Percentiles rank a stretch among this genome's conserved stretches.
phyloP scores from a whole-genome alignment of 2,888 invertebrate genomes.

The Caenorhabditis sp. region DNA sequence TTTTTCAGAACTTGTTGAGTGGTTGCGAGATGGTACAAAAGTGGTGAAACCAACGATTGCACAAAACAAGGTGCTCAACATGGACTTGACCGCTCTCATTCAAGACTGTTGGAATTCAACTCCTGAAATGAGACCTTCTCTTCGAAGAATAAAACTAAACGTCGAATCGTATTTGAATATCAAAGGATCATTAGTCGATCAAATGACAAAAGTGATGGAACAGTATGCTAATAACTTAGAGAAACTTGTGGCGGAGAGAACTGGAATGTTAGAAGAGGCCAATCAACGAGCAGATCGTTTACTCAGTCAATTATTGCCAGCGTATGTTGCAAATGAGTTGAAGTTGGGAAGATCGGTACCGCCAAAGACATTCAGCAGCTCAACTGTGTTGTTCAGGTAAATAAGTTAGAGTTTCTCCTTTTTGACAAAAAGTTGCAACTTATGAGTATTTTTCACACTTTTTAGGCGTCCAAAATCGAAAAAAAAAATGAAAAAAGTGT shows the following conservation, averaged over 20 bases:
- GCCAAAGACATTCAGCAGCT: constrained; percentile 62
- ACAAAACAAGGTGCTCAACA: constrained; percentile 55
- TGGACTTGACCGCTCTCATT: constrained; percentile 53
- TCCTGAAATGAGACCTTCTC: constrained; percentile 58
- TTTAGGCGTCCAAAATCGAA: too few species aligned
- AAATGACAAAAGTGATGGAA: constrained; percentile 66
- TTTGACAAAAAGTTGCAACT: not conserved
- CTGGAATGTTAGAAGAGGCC: constrained; percentile 70
- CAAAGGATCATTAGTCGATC: constrained; percentile 68
- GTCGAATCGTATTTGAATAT: constrained; percentile 63
- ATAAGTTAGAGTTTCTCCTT: too few species aligned
- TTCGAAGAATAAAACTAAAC: constrained; percentile 64
- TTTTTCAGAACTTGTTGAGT: constrained; percentile 55
- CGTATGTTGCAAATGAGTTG: constrained; percentile 65
- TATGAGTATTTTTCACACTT: too few species aligned
- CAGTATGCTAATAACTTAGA: constrained; percentile 70
- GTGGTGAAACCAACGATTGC: constrained; percentile 61
- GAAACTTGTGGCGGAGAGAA: constrained; percentile 68
- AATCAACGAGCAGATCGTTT: constrained; percentile 65
- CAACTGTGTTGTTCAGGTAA: constrained; percentile 61
- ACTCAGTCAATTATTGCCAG: constrained; percentile 63
- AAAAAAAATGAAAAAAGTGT: too few species aligned
- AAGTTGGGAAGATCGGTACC: constrained; percentile 67
- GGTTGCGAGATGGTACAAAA: constrained; percentile 53
- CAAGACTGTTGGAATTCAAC: constrained; percentile 60